Conservation (phyloP, 2,797 vertebrate species). For the Clarias pachynema region DNA sequence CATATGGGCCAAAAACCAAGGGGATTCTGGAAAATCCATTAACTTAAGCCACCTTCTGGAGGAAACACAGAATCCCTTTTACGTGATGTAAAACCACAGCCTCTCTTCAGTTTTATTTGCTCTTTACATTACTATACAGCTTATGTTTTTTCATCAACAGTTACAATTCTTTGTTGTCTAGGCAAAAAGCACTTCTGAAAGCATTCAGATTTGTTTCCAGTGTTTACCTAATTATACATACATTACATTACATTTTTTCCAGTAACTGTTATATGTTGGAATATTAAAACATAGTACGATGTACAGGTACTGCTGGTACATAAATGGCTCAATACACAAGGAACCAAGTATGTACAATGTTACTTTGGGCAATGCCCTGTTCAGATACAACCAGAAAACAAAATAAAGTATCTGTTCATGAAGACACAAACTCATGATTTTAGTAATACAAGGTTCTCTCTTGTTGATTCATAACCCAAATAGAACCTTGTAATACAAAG, state of each 20-base stretch:
- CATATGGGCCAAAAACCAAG: constrained; percentile 45
- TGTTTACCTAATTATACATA: not conserved
- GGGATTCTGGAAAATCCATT: constrained; percentile 44
- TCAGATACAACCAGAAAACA: not conserved
- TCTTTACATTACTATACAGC: constrained; percentile 1
- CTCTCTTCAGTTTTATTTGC: constrained; percentile 21
- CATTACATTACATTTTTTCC: not conserved
- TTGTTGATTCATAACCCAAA: not conserved
- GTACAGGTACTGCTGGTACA: not conserved
- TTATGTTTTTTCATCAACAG: not conserved
- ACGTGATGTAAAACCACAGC: constrained; percentile 35
- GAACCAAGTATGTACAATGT: not conserved
- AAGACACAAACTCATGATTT: not conserved
- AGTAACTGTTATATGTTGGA: not conserved
- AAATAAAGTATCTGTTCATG: not conserved
- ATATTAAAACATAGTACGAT: not conserved
- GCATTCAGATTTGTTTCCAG: not conserved
- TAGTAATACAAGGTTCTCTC: not conserved
- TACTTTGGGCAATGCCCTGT: not conserved
- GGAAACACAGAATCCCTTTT: constrained; percentile 32
- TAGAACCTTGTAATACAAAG: not conserved
- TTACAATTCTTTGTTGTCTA: not conserved
- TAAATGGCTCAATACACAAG: not conserved
- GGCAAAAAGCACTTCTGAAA: not conserved
- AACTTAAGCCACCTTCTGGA: constrained; percentile 54